Percentiles rank a stretch among this genome's conserved stretches.
phyloP scores from a whole-genome alignment of 2,113 vertebrate genomes.

The Atractosteus spatula region DNA sequence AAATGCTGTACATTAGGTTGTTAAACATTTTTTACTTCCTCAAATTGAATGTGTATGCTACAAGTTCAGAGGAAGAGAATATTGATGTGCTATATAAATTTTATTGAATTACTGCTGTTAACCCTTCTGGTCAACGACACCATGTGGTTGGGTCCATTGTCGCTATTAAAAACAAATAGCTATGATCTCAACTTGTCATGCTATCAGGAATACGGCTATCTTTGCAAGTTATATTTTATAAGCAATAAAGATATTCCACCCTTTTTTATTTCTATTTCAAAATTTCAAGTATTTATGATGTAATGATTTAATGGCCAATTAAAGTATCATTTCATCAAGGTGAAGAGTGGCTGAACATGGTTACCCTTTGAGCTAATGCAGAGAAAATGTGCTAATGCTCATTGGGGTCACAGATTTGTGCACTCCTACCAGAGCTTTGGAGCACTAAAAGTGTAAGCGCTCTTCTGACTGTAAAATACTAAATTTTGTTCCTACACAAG shows the following conservation, averaged over 20 bases:
- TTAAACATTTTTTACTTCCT: too few species aligned
- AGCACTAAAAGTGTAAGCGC: not conserved
- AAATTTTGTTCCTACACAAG: not conserved
- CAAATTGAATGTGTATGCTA: too few species aligned
- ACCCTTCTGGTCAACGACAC: too few species aligned
- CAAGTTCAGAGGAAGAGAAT: too few species aligned
- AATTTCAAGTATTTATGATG: constrained; percentile 15
- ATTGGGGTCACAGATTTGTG: not conserved
- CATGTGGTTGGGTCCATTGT: too few species aligned
- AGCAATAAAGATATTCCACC: not conserved
- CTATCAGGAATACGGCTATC: not conserved
- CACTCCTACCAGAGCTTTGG: not conserved
- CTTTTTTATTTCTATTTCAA: not conserved
- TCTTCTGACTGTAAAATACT: not conserved
- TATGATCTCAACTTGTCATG: constrained; percentile 1
- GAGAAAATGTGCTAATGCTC: not conserved
- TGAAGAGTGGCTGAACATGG: not conserved
- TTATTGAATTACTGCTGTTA: too few species aligned
- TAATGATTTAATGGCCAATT: constrained; percentile 16
- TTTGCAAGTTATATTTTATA: not conserved
- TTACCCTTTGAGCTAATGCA: constrained; percentile 9
- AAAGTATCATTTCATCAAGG: not conserved
- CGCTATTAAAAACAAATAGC: not conserved
- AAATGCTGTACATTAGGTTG: too few species aligned
- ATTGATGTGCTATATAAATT: too few species aligned